Conservation (phyloP, 92 coral and sea anemone species). For the Umimayanthus chanpuru region DNA sequence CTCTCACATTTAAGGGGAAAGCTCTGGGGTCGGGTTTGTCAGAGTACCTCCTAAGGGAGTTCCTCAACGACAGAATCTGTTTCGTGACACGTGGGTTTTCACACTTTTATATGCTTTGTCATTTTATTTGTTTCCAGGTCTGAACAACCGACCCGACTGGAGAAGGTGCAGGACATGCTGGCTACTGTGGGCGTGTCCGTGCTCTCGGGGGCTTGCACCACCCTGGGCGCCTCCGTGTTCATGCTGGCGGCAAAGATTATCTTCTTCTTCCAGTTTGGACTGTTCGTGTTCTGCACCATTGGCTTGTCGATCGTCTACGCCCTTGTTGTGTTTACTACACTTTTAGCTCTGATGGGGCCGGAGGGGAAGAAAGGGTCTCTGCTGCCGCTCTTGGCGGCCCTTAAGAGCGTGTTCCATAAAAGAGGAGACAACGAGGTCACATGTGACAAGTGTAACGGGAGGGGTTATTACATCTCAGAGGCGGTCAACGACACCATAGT, state of each 20-base stretch:
- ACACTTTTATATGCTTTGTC: neutral
- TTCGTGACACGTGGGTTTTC: neutral
- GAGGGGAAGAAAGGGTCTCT: slow-evolving; percentile 94
- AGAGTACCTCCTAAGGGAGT: no score
- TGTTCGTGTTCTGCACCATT: slow-evolving; percentile 94
- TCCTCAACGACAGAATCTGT: neutral
- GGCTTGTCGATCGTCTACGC: slow-evolving; percentile 92
- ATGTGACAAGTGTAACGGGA: slow-evolving; percentile 75
- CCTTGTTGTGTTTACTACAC: slow-evolving; percentile 80
- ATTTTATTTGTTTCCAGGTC: slow-evolving; percentile 43
- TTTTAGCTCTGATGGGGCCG: slow-evolving; percentile 86
- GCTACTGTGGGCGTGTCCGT: slow-evolving; percentile 94
- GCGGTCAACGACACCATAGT: neutral
- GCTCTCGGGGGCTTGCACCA: slow-evolving; percentile 92
- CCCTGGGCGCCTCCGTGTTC: slow-evolving; percentile 94
- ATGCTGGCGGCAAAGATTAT: slow-evolving; percentile 98
- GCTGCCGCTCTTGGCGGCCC: slow-evolving; percentile 55
- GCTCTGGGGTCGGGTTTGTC: no score
- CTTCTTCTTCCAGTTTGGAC: slow-evolving; percentile 94
- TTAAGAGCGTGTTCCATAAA: slow-evolving; percentile 54
- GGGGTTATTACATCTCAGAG: slow-evolving; percentile 61
- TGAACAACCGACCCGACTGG: slow-evolving; percentile 65
- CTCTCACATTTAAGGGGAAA: no score
- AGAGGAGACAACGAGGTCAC: slow-evolving; percentile 57
- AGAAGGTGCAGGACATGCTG: slow-evolving; percentile 81